Evolutionary conservation across 1,140 invertebrate species (phyloP).

Genomic region (Ridgeia piscesae): DNA sequence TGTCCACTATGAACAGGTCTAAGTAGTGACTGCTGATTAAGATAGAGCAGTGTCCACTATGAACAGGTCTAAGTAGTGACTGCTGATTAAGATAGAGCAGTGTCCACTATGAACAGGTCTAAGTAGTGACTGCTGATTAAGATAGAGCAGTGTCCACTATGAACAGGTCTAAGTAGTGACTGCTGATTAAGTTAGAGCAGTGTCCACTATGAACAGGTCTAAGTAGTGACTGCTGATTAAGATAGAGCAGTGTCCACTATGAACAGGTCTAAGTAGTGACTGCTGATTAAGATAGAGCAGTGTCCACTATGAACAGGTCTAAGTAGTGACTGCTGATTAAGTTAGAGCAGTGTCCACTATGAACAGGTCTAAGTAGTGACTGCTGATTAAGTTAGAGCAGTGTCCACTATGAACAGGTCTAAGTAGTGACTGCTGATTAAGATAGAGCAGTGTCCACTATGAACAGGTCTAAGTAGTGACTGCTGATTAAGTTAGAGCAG

Average conservation of each 20-base stretch:
- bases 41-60: slow-evolving; percentile 1
- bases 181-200: slow-evolving; percentile 55
- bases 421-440: too few relatives aligned
- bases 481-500: slow-evolving; percentile 55
- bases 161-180: too few relatives aligned
- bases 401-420: background rate
- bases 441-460: slow-evolving; percentile 1
- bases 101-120: background rate
- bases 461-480: too few relatives aligned
- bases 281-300: too few relatives aligned
- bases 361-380: too few relatives aligned
- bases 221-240: too few relatives aligned
- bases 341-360: slow-evolving; percentile 32
- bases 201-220: background rate
- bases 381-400: slow-evolving; percentile 55
- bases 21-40: too few relatives aligned
- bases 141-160: slow-evolving; percentile 1
- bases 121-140: too few relatives aligned
- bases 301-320: background rate
- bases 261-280: too few relatives aligned
- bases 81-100: too few relatives aligned
- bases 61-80: too few relatives aligned
- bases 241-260: slow-evolving; percentile 1
- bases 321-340: too few relatives aligned
- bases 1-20: background rate